These are phyloP conservation scores for Drosophila seguyi DNA, from an alignment of 1,140 invertebrate species.

Conservation along the genomic window DNA sequence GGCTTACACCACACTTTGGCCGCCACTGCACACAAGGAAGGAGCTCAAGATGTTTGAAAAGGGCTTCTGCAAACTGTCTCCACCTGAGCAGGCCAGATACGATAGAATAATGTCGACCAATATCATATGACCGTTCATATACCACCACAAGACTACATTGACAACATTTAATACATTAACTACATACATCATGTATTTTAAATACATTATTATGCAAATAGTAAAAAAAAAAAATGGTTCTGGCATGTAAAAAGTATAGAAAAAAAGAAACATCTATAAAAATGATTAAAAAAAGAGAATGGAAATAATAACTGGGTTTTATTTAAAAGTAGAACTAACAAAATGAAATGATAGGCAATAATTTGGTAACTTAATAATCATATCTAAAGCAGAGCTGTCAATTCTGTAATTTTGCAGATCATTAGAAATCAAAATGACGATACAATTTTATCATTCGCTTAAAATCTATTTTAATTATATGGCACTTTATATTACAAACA, in stretches of 20 bases:
- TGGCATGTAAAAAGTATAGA: background rate
- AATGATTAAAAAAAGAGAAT: background rate
- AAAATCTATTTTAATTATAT: too few species aligned
- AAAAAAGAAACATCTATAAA: background rate
- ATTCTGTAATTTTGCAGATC: too few species aligned
- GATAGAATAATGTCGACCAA: constrained; percentile 44
- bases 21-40: constrained; percentile 39
- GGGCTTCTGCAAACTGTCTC: constrained; percentile 31
- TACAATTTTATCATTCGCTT: too few species aligned
- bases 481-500: too few species aligned
- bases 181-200: too few species aligned
- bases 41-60: constrained; percentile 33
- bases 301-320: too few species aligned
- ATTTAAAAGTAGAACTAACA: too few species aligned
- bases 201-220: too few species aligned
- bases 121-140: constrained; percentile 17
- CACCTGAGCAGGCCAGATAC: constrained; percentile 22
- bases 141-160: background rate
- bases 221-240: background rate
- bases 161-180: background rate
- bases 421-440: too few species aligned
- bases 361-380: too few species aligned
- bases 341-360: too few species aligned
- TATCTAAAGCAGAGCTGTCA: too few species aligned
- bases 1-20: constrained; percentile 51